Evolutionary conservation across 2,888 invertebrate genomes (phyloP), one percentile per base, ranked within the genome.

Genomic region (Noctua fimbriata): DNA sequence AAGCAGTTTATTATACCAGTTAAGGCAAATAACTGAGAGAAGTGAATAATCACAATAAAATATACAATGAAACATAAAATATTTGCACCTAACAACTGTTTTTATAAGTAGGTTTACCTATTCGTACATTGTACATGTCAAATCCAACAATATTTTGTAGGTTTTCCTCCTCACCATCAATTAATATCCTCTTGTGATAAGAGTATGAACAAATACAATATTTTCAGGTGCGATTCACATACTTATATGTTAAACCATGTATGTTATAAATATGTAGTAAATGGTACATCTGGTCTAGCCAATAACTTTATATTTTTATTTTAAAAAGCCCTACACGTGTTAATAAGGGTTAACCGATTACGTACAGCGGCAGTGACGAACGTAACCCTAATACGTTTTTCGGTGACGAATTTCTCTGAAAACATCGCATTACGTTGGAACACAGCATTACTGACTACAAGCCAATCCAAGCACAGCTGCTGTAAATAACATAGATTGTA

Each of bases 401-500:
- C 18, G 12, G 44, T 69, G 16, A 52, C 28, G 18, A 16, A 55
- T 55, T 4, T n/a, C 32, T 66, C 41, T 24, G n/a, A 52, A 82
- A 63, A 76, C 44, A 36, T 44, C 28, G 12, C 32, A 32, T 24
- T 52, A n/a, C 60, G 28, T 32, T 32, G 41, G 18, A 47, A 58
- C 73, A 66, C n/a, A 52, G 24, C 24, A 69, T 69, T 47, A 58
- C 63, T 66, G 32, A 24, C 60, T 65, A 41, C 16, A 67, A 58
- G 55, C 21, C 36, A 24, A 73, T 55, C 44, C 6, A 77, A 82
- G 49, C 71, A 69, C 52, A 72, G 74, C 63, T 86, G 63, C 73
- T 86, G 81, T 88, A 88, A 88, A 89, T 86, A 89, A 82, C 79
- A 87, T 89, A 89, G 86, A 89, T 89, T 85, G 89, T 88, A 85